These are phyloP conservation scores for Tretioscincus oriximinensis DNA, from an alignment of 2,113 vertebrate genomes.

Conservation along the genomic window DNA sequence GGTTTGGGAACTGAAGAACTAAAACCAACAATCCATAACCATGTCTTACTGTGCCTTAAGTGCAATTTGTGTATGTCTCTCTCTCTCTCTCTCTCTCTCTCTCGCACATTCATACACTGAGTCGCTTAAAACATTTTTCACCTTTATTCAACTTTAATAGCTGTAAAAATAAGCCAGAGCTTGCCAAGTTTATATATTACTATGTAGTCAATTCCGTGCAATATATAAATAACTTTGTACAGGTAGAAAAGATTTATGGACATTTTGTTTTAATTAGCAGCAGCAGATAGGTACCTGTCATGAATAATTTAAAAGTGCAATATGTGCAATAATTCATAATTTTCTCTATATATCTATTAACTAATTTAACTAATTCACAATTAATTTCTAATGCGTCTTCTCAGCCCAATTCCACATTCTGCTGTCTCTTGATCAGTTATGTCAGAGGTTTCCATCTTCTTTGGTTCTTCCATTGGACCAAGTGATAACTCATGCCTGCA, in stretches of 20 bases:
- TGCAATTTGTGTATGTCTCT: too few relatives aligned
- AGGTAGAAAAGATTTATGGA: slow-evolving; percentile 62
- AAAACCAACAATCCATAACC: too few relatives aligned
- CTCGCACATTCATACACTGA: background rate
- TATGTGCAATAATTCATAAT: slow-evolving; percentile 22
- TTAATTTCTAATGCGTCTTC: slow-evolving; percentile 78
- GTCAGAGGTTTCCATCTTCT: slow-evolving; percentile 53
- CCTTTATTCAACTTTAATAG: slow-evolving; percentile 9
- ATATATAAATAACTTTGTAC: slow-evolving; percentile 54
- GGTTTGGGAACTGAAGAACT: too few relatives aligned
- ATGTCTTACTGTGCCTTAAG: too few relatives aligned
- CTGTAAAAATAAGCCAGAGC: slow-evolving; percentile 33
- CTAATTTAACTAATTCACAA: slow-evolving; percentile 49
- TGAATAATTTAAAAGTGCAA: slow-evolving; percentile 61
- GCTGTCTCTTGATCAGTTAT: slow-evolving; percentile 26
- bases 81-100: too few relatives aligned
- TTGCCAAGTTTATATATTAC: slow-evolving; percentile 27
- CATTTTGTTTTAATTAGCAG: slow-evolving; percentile 52
- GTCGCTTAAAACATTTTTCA: background rate
- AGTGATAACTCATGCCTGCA: slow-evolving; percentile 38
- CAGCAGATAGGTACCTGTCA: slow-evolving; percentile 42
- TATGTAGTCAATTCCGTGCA: slow-evolving; percentile 44
- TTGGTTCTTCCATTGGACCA: slow-evolving; percentile 50
- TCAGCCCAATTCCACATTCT: slow-evolving; percentile 63
- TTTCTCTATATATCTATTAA: slow-evolving; percentile 20